Evolutionary conservation across 2,113 vertebrate genomes (phyloP), one percentile per base, ranked within the genome.

Genomic region (Sorex fumeus): DNA sequence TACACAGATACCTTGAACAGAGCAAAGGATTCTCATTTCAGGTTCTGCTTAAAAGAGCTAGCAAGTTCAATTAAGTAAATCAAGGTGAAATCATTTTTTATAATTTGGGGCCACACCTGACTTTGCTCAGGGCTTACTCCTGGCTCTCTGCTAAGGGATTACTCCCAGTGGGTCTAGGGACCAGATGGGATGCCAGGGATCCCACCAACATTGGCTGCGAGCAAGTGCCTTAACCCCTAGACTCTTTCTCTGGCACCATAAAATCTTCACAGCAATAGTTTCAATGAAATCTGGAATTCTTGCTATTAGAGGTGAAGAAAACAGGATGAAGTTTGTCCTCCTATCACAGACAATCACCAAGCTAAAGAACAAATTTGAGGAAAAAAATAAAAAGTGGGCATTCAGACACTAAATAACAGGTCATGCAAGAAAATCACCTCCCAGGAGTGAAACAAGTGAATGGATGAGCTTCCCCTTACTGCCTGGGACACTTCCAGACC

Each of bases 21-120:
- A 60, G 57, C 57, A 18, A 84, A 66, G 45, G 53, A 64, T 66
- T 64, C 71, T 66, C 32, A 88, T 45, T 78, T 72, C 25, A 79
- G 66, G 15, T 5, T 84, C 69, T 84, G 23, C 66, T 60, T 66
- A 84, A 72, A 57, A 67, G 25, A 47, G 27, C 19, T 45, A 84
- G 21, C 53, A 78, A 88, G 11, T 79, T 36, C 83, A 72, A 45
- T 43, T 57, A 45, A 80, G 74, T 53, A 88, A 72, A 66, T 84
- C 28, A 60, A 82, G 66, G 47, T 88, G 66, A 74, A 34, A 67
- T 53, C 4, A 53, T 53, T 53, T 16, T 53, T 53, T 16, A 53
- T 40, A 40, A 53, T 53, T 53, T 53, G 53, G 53, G 53, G 53
- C 53, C 13, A 53, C 53, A 10, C 53, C 53, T 15, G 53, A 12